Evolutionary conservation across 2,888 invertebrate genomes (phyloP), one percentile per base, ranked within the genome.

Genomic region (Elegia similella): DNA sequence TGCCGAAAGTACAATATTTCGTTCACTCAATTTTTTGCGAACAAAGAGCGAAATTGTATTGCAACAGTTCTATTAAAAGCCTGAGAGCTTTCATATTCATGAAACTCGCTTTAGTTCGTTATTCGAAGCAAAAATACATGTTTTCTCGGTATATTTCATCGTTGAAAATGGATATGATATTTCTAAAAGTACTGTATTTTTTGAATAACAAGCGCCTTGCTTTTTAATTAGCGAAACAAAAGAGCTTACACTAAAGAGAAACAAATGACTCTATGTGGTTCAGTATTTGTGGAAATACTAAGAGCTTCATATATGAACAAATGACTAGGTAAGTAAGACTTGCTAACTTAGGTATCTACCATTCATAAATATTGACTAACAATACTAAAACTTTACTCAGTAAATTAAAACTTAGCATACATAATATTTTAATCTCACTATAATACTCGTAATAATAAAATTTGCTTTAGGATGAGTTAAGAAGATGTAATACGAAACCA

Each of bases 161-260:
- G 10, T 10, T 44, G 17, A 16, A 44, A 16, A 16, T 10, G 10
- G 3, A 17, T n/a, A n/a, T 38, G 38, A 38, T 38, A 38, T 38
- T 23, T 34, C 34, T 34, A 10, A 34, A 34, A 10, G 34, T 34
- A 10, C 2, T 10, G 44, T 34, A 16, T 50, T 50, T 47, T 32
- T 16, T 16, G 29, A 15, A 29, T 30, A 30, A 30, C 30, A 29
- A 16, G 50, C 32, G 34, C 32, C 50, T 16, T 32, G 32, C 50
- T 50, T 50, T 44, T 50, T 50, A 50, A 50, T 50, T 50, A 50
- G 50, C 32, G 50, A 15, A 50, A 50, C 50, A 50, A 50, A 50
- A 15, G 15, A 16, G 13, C 15, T 1, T 8, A 8, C 34, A 29
- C 15, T 29, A 12, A 34, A 34, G 32, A 5, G 10, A 34, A 34